phyloP scores from a whole-genome alignment of 2,888 invertebrate genomes.

The Heliconius sara region DNA sequence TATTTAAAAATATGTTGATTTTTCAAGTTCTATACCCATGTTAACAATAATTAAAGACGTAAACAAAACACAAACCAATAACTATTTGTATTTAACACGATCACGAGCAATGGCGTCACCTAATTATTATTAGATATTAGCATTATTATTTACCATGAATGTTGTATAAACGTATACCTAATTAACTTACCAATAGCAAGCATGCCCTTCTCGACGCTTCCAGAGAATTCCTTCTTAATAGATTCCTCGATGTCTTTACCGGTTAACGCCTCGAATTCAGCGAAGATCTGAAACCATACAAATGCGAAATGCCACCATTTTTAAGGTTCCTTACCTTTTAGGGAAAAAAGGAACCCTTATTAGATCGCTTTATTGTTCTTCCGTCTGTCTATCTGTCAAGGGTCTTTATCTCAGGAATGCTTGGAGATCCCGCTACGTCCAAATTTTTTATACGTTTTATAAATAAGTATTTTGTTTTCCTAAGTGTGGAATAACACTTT shows the following conservation, averaged over 20 bases:
- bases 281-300: conserved; percentile 85
- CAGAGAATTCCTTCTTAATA: conserved; percentile 95
- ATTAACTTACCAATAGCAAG: conserved; percentile 90
- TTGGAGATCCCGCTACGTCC: too few relatives aligned
- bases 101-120: not conserved
- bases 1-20: not conserved
- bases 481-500: too few relatives aligned
- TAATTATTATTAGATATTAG: not conserved
- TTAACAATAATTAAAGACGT: not conserved
- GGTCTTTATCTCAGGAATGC: too few relatives aligned
- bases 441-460: too few relatives aligned
- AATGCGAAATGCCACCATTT: not conserved
- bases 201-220: conserved; percentile 92
- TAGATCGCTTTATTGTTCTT: too few relatives aligned
- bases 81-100: not conserved
- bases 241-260: conserved; percentile 93
- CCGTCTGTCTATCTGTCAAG: too few relatives aligned
- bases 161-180: not conserved
- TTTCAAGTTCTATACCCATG: not conserved
- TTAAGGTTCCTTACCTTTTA: too few relatives aligned
- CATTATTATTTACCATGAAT: not conserved
- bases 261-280: conserved; percentile 91
- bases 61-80: not conserved
- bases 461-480: too few relatives aligned
- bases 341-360: too few relatives aligned